phyloP scores from a whole-genome alignment of 92 coral and sea anemone species.

The Paragorgia papillata region DNA sequence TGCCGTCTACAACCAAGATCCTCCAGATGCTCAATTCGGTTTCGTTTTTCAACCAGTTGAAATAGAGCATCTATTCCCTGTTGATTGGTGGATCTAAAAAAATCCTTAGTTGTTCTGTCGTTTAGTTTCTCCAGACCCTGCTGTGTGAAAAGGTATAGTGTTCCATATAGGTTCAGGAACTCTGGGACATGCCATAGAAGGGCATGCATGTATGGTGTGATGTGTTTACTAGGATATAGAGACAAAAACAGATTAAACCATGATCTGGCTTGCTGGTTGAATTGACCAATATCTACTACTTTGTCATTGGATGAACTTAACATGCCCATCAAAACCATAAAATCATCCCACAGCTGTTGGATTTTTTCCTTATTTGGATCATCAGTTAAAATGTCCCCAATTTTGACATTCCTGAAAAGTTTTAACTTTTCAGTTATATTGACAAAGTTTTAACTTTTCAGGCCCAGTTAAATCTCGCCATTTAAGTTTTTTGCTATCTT shows the following conservation, averaged over 20 bases:
- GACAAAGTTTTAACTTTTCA: constrained; percentile 36
- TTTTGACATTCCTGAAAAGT: constrained; percentile 4
- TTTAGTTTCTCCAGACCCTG: constrained; percentile 52
- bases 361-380: not conserved
- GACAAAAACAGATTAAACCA: not conserved
- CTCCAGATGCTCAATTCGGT: constrained; percentile 41
- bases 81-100: constrained; percentile 46
- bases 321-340: not conserved
- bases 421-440: no score
- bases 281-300: not conserved
- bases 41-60: constrained; percentile 28
- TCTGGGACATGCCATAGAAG: constrained; percentile 43
- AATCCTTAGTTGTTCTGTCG: constrained; percentile 53
- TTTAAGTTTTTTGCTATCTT: constrained; percentile 40
- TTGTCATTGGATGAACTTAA: not conserved
- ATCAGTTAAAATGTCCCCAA: constrained; percentile 4
- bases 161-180: constrained; percentile 29
- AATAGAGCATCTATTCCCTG: constrained; percentile 26
- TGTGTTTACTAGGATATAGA: not conserved
- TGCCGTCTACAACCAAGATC: constrained; percentile 38
- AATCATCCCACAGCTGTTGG: constrained; percentile 42
- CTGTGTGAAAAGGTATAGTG: constrained; percentile 30
- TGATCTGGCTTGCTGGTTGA: not conserved
- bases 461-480: constrained; percentile 52
- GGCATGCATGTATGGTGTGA: constrained; percentile 52